phyloP scores from a whole-genome alignment of 2,888 invertebrate species.

The Teinopalpus imperialis region DNA sequence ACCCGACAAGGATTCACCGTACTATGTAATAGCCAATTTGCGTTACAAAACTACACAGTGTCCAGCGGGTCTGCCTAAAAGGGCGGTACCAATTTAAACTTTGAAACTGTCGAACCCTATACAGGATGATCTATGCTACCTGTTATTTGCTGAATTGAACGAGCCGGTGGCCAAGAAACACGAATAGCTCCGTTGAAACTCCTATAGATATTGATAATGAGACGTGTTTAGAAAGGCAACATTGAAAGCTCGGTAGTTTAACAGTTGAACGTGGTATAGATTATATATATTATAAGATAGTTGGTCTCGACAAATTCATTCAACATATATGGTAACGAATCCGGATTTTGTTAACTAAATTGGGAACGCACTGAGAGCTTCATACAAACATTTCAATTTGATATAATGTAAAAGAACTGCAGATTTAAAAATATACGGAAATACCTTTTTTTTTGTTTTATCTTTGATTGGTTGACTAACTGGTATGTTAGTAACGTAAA shows the following conservation, averaged over 20 bases:
- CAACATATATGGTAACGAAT: no score
- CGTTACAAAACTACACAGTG: constrained; percentile 28
- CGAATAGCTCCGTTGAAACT: constrained; percentile 22
- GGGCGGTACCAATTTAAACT: constrained; percentile 52
- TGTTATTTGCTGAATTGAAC: constrained; percentile 25
- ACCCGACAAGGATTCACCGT: constrained; percentile 58
- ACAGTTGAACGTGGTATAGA: constrained; percentile 12
- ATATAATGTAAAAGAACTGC: no score
- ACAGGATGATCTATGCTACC: constrained; percentile 35
- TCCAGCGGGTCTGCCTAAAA: constrained; percentile 39
- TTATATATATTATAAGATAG: constrained; percentile 10
- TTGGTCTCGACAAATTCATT: constrained; percentile 11
- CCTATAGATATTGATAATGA: constrained; percentile 21
- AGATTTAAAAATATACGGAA: no score
- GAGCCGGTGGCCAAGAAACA: constrained; percentile 20
- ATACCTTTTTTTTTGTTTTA: no score
- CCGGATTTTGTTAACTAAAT: no score
- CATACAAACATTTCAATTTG: no score
- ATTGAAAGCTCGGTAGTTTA: constrained; percentile 19
- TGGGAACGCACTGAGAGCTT: no score
- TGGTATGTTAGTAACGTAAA: no score
- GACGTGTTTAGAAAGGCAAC: constrained; percentile 26
- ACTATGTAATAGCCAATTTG: constrained; percentile 64
- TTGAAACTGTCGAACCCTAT: constrained; percentile 49
- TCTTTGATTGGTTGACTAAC: no score